Evolutionary conservation across 2,113 vertebrate genomes (phyloP).

Genomic region (Oncorhynchus clarkii): DNA sequence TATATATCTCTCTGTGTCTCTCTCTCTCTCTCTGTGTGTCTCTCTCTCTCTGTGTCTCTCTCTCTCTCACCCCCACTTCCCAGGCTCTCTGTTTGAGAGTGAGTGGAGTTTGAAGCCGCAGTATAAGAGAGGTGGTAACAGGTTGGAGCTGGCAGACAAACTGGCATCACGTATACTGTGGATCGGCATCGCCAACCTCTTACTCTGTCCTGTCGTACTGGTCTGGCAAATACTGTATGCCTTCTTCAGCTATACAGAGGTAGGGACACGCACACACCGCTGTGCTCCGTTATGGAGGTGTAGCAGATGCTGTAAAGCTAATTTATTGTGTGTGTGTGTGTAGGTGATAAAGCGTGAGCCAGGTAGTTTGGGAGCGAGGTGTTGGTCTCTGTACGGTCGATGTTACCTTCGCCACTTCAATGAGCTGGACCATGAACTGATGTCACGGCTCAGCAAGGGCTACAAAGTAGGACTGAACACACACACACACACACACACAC

Average conservation of each 20-base stretch:
- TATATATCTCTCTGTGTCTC: too few relatives aligned
- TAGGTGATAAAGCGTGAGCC: constrained; percentile 93
- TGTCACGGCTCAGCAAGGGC: constrained; percentile 93
- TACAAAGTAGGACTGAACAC: constrained; percentile 77
- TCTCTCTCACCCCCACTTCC: constrained; percentile 3
- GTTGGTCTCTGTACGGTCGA: constrained; percentile 96
- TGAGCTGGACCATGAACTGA: constrained; percentile 93
- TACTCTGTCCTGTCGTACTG: constrained; percentile 94
- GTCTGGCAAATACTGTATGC: constrained; percentile 99
- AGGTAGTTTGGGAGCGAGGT: constrained; percentile 91
- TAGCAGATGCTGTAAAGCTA: too few relatives aligned
- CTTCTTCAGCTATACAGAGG: constrained; percentile 96
- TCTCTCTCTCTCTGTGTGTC: too few relatives aligned
- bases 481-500: not conserved
- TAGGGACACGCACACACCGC: constrained; percentile 7
- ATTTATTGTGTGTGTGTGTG: too few relatives aligned
- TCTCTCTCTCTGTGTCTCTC: not conserved
- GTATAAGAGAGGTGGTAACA: constrained; percentile 90
- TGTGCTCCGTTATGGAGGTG: not conserved
- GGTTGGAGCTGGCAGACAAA: constrained; percentile 89
- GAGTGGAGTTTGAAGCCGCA: constrained; percentile 95
- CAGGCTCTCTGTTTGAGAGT: constrained; percentile 92
- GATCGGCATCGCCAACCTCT: constrained; percentile 96
- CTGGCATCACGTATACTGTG: constrained; percentile 93
- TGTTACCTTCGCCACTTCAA: constrained; percentile 98